Evolutionary conservation across 1,140 invertebrate species (phyloP).

Genomic region (Drosophila sp.): DNA sequence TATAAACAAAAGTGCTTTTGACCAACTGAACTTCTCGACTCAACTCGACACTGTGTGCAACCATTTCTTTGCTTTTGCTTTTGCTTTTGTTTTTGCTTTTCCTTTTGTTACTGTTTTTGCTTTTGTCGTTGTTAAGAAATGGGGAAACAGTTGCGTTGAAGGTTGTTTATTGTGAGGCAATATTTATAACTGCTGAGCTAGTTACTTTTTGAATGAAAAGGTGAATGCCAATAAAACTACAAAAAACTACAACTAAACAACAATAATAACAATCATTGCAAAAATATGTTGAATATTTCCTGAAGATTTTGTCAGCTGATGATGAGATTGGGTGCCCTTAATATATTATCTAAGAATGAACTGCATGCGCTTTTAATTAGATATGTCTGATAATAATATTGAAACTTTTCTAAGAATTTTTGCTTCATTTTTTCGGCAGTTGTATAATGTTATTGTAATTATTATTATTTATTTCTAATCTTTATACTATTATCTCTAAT

Average conservation of each 20-base stretch:
- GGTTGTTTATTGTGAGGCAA: slow-evolving; percentile 55
- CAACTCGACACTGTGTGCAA: slow-evolving; percentile 11
- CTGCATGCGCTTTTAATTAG: too few species aligned
- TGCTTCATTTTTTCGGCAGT: too few species aligned
- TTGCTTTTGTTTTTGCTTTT: too few species aligned
- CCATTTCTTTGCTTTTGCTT: slow-evolving; percentile 26
- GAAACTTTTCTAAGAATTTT: too few species aligned
- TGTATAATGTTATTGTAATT: too few species aligned
- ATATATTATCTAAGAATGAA: too few species aligned
- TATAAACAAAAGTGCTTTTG: slow-evolving; percentile 16
- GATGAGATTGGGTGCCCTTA: too few species aligned
- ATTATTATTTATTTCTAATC: too few species aligned
- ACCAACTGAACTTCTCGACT: slow-evolving; percentile 35
- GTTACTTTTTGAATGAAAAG: slow-evolving; percentile 51
- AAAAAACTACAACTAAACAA: slow-evolving; percentile 18
- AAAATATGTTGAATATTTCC: not conserved
- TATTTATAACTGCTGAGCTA: slow-evolving; percentile 65
- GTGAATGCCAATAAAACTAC: slow-evolving; percentile 68
- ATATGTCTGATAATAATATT: too few species aligned
- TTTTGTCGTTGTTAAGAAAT: slow-evolving; percentile 45
- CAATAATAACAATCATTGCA: not conserved
- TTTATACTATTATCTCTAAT: too few species aligned
- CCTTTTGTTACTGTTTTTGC: slow-evolving; percentile 12
- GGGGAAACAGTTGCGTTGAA: slow-evolving; percentile 68
- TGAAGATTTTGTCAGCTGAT: slow-evolving; percentile 1